Evolutionary conservation across 2,113 vertebrate species (phyloP).

Genomic region (Equus quagga): DNA sequence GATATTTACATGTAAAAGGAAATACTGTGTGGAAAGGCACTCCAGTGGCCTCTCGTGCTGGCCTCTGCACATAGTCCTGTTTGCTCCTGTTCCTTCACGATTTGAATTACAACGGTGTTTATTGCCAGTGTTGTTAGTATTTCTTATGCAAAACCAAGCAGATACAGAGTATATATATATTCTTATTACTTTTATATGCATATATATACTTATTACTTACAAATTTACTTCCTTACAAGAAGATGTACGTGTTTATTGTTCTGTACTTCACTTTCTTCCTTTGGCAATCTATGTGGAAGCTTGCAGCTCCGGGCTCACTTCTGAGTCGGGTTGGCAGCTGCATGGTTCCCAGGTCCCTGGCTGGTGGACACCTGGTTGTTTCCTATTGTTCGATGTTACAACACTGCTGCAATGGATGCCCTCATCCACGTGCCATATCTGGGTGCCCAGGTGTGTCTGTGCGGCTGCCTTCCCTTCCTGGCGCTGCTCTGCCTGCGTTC

Average conservation of each 20-base stretch:
- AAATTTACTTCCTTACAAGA: not conserved
- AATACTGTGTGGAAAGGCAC: too few species aligned
- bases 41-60: not conserved
- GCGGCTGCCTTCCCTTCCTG: not conserved
- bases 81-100: too few species aligned
- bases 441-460: not conserved
- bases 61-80: not conserved
- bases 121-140: not conserved
- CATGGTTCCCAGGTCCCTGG: not conserved
- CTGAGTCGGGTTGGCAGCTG: not conserved
- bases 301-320: not conserved
- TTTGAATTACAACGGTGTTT: not conserved
- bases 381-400: not conserved
- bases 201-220: not conserved
- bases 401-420: not conserved
- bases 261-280: too few species aligned
- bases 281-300: not conserved
- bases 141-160: not conserved
- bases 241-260: not conserved
- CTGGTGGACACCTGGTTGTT: not conserved
- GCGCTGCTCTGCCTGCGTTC: too few species aligned
- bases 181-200: too few species aligned
- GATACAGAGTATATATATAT: not conserved
- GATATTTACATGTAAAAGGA: too few species aligned
- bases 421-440: not conserved